Evolutionary conservation across 2,888 invertebrate genomes (phyloP), one percentile per base, ranked within the genome.

Genomic region (Mechanitis messenoides): DNA sequence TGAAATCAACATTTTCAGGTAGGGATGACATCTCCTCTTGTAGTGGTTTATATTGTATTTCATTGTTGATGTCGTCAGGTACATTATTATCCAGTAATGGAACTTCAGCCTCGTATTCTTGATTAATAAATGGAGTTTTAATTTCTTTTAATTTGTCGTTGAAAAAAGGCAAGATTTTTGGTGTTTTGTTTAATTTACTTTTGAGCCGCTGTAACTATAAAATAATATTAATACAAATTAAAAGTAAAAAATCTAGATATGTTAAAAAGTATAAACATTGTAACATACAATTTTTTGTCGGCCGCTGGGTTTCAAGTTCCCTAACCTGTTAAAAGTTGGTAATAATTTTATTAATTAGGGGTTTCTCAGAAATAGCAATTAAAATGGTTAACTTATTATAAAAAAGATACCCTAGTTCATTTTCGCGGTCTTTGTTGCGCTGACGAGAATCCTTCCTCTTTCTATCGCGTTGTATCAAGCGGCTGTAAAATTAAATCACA

Each of bases 1-100:
- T 87, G 60, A 88, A 87, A 67, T 85, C 79, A 5, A 85, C 81
- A 50, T 69, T 69, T 53, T 82, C 79, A 33, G 68, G 67, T 28
- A 72, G 63, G 7, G 70, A 53, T 5, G 64, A 55, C 3, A 28
- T 50, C 20, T 62, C 57, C 20, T 71, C 69, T 55, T 65, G 61
- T 45, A 69, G 46, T 12, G 60, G 56, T 38, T 61, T 63, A 55
- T 60, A 53, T 33, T 67, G 61, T 31, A 66, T 65, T 53, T 68
- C 62, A 11, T 68, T 66, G 57, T 61, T 66, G n/a, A 63, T 56
- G 20, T 58, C 53, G 61, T 70, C 62, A 4, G 54, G 60, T 9
- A 61, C 20, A n/a, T 33, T 42, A 33, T 70, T 69, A 45, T 74
- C 67, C n/a, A 70, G 38, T 38, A 69, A 59, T 33, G 68, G 67